A percentile compares a stretch with the other conserved stretches of the same genome.
Evolutionary conservation across 2,113 vertebrate species (phyloP).

Genomic region (Microcebus ravelobensis): DNA sequence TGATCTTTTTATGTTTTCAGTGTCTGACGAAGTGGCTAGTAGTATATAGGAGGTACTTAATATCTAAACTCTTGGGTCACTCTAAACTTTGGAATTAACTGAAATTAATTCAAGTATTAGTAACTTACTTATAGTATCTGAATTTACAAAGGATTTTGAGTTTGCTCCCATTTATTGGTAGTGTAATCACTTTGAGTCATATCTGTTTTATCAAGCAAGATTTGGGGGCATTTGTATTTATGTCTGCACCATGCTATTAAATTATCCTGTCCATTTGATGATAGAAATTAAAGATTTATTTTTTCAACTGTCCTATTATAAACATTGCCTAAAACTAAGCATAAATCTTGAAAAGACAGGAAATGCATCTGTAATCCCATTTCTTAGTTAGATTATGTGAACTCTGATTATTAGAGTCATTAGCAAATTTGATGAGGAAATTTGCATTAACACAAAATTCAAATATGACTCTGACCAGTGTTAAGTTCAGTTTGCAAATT

Average conservation of each 20-base stretch:
- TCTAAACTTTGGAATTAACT: neutral
- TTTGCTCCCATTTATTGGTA: constrained; percentile 15
- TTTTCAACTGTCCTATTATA: constrained; percentile 12
- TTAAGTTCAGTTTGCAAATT: constrained; percentile 35
- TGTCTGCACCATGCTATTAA: neutral
- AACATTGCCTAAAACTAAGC: neutral
- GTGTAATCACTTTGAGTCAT: neutral
- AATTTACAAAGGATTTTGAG: neutral
- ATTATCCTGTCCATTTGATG: neutral
- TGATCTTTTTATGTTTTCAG: neutral
- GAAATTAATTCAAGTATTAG: neutral
- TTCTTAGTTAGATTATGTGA: neutral
- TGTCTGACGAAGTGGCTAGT: neutral
- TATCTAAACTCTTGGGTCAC: neutral
- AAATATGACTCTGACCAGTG: neutral
- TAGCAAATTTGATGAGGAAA: constrained; percentile 12
- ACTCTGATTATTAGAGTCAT: constrained; percentile 4
- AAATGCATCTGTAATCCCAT: neutral
- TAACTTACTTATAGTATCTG: neutral
- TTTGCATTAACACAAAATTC: constrained; percentile 5
- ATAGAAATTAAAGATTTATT: neutral
- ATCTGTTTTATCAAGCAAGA: neutral
- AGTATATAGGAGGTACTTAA: neutral
- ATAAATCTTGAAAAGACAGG: neutral
- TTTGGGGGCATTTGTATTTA: neutral